Evolutionary conservation across 2,797 vertebrate genomes (phyloP).

Genomic region (Caiman crocodilus): DNA sequence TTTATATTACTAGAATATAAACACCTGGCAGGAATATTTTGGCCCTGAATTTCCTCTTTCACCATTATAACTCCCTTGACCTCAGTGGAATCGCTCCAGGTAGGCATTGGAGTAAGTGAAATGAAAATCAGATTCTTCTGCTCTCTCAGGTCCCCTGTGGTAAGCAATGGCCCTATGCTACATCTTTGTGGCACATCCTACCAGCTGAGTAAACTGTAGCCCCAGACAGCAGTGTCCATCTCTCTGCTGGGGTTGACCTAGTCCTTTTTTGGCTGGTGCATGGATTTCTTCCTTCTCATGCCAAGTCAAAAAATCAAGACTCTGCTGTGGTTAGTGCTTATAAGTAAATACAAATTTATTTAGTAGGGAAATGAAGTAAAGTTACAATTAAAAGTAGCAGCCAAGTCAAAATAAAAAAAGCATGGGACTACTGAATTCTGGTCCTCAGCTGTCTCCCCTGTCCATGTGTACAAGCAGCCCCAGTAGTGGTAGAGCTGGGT

Average conservation of each 20-base stretch:
- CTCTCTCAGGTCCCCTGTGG: background rate
- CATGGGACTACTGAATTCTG: background rate
- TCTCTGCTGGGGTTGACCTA: fast-evolving
- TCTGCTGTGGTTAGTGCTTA: fast-evolving
- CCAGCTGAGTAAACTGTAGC: no score
- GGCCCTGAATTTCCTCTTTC: background rate
- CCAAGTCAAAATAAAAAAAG: fast-evolving
- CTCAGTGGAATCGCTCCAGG: background rate
- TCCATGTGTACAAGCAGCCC: no score
- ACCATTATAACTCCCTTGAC: background rate
- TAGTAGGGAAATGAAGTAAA: background rate
- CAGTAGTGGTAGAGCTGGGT: no score
- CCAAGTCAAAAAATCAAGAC: fast-evolving
- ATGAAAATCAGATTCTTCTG: background rate
- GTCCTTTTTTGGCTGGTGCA: background rate
- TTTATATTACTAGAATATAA: background rate
- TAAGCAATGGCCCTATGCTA: background rate
- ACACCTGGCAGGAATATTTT: background rate
- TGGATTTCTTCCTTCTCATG: fast-evolving
- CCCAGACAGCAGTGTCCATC: background rate
- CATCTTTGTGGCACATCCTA: background rate
- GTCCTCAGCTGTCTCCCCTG: background rate
- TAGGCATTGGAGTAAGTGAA: background rate
- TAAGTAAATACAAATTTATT: background rate
- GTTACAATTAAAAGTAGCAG: no score